Evolutionary conservation across 1,140 invertebrate species (phyloP), one percentile per base, ranked within the genome.

Genomic region (Cheumatopsyche charites): DNA sequence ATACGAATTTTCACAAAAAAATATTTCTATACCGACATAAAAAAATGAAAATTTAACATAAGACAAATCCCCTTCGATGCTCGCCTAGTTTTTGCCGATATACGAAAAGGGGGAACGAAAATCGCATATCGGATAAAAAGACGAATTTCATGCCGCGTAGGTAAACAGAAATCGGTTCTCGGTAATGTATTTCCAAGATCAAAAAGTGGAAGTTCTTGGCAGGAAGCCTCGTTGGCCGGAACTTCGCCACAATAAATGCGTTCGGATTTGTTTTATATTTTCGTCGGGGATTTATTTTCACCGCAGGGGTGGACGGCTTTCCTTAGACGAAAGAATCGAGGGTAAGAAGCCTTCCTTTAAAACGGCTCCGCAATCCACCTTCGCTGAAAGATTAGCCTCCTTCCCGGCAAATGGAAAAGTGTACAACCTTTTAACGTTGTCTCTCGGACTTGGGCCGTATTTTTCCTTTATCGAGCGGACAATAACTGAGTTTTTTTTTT

Each of bases 121-220:
- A 66, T 45, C 63, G 63, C 47, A 62, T 9, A 9, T 61, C 26
- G 68, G 58, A 71, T 63, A 71, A 71, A 71, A 71, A 65, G 62
- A 63, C 70, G 62, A 63, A 71, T 71, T 63, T 65, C 70, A 63
- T 42, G 26, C 43, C 70, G 65, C 70, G 70, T 71, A 71, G 45
- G 70, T 63, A 71, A 63, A 63, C 70, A 63, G 61, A 63, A 71
- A 71, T 71, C 70, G 70, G 70, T 71, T 71, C 52, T 43, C 70
- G 26, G 70, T 71, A 71, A 71, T 71, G 70, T 71, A 55, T 71
- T 71, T 65, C 61, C 26, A 42, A 52, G 70, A 71, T 71, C 61
- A 71, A 71, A 70, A 71, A 71, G 36, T 62, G 61, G 62, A 49
- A 65, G 23, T 42, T 71, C 23, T 68, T 68, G 66, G 66, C 66